Evolutionary conservation across 2,888 invertebrate genomes (phyloP), one percentile per base, ranked within the genome.

Genomic region (Leptinotarsa juncta): DNA sequence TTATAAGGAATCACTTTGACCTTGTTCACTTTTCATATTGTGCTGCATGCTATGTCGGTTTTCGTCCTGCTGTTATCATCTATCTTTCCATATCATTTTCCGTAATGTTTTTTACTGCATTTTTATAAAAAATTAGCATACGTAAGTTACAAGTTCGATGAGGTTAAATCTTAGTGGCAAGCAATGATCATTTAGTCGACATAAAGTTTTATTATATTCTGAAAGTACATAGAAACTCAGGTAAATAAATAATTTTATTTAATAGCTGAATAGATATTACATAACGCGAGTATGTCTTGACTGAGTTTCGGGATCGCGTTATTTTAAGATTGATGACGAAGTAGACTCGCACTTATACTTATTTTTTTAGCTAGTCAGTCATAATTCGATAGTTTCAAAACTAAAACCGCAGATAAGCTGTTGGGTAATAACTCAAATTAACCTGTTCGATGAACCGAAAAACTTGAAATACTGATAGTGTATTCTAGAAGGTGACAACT

Each of bases 401-500:
- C 26, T 62, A 2, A n/a, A 32, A 26, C 15, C n/a, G 16, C 42
- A 32, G 62, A 62, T 62, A 42, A 62, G 62, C 23, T 16, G 26
- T 20, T 7, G 55, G 23, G 23, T 57, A 20, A 57, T 57, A 57
- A 57, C 62, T 62, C 10, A n/a, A 32, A 16, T 62, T 42, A 42
- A 42, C 62, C n/a, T 62, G 16, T 26, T 42, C n/a, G 32, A 42
- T 62, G 62, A 62, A 32, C 62, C 62, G 15, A 62, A 62, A 62
- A 62, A 62, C 62, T 42, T 32, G n/a, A 62, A 26, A 62, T 62
- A 32, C 62, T 32, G 62, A 42, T 10, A 42, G 42, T 42, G 42
- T 10, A 10, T 62, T n/a, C 42, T 62, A 42, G 16, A 32, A 4
- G 26, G 62, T 18, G 32, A 2, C 32, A 32, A 16, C 16, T 16